Base-by-base conservation (phyloP, 2,113 vertebrate species). In the Cinclus mexicanus region DNA sequence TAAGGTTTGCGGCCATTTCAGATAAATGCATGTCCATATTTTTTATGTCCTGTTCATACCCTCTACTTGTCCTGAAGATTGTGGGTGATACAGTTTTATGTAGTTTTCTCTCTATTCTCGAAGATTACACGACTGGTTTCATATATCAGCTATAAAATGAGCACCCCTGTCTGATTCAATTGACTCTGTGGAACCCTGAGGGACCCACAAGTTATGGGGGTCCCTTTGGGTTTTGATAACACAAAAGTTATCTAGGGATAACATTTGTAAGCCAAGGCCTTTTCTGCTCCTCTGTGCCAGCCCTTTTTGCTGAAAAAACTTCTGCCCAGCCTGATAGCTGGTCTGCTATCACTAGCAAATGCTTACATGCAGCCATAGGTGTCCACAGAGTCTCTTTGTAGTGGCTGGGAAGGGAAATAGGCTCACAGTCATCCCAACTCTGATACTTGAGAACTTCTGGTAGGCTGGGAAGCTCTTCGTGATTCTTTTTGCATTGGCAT, bases 311-410 rank as follows among this genome's bases (percentile, higher is more conserved):
- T 63, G 56, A 12, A 63, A 41, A 55, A 47, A 15, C 24, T 39
- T 21, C 41, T 47, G 28, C 23, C 23, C 49, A n/a, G 65, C 12
- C 56, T 26, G 20, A 21, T 12, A n/a, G 24, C 11, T 79, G 20
- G 15, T 42, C 29, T 63, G 18, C 41, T 26, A 2, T 71, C 75
- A 22, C 25, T 31, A 47, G 21, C 35, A 64, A 64, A 46, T 35
- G 16, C 31, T 41, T 24, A 19, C 11, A 17, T 0, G 1, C 9
- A n/a, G 41, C 26, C 5, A 0, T 26, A 21, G 25, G 6, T 22
- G 7, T 72, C 26, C 56, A 44, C 21, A 83, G 39, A 53, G 14
- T 53, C 26, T 33, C 14, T 53, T 9, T 63, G 26, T 14, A 72
- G 47, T 33, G 0, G 2, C 47, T 83, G 33, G 26, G 46, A 53